Evolutionary conservation across 2,113 vertebrate genomes (phyloP), one percentile per base, ranked within the genome.

Genomic region (Suncus etruscus): DNA sequence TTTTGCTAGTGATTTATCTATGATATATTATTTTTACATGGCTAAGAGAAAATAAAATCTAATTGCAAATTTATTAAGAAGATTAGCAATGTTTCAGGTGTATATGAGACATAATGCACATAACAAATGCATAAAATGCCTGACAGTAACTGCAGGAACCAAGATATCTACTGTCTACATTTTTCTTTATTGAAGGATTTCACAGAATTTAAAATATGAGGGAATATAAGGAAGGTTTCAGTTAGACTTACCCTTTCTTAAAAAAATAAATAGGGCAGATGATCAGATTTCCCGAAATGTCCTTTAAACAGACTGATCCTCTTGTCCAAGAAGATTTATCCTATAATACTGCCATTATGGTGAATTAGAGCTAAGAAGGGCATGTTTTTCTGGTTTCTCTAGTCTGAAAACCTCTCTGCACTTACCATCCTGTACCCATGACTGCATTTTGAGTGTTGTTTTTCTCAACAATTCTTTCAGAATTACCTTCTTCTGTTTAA

Each of bases 341-440:
- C 27, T 75, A 9, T 61, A 58, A 74, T n/a, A 75, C 24, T 63
- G 45, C 51, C 29, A 66, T 24, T 14, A 73, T 39, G 11, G 31
- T 75, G 82, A 48, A 63, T 72, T 63, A 79, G 48, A 85, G 45
- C 15, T 54, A 39, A 39, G 47, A 45, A 8, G 66, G 39, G 77
- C 90, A 78, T 25, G 86, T 77, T 86, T 32, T 27, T 20, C 87
- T 94, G 45, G 91, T 92, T 91, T 93, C 78, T 70, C 74, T 5
- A 48, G 74, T 39, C 48, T 88, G 48, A 48, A 78, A 94, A 24
- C 10, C 11, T 83, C 76, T 47, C 22, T 51, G 12, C 10, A 29
- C 22, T 5, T 14, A 8, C 31, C 11, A 69, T 3, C 70, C 65
- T 25, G 25, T 22, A 51, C 24, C 58, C 54, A 24, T n/a, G 45